Base-by-base conservation (phyloP, 2,888 invertebrate species). In the Ochlodes sylvanus region DNA sequence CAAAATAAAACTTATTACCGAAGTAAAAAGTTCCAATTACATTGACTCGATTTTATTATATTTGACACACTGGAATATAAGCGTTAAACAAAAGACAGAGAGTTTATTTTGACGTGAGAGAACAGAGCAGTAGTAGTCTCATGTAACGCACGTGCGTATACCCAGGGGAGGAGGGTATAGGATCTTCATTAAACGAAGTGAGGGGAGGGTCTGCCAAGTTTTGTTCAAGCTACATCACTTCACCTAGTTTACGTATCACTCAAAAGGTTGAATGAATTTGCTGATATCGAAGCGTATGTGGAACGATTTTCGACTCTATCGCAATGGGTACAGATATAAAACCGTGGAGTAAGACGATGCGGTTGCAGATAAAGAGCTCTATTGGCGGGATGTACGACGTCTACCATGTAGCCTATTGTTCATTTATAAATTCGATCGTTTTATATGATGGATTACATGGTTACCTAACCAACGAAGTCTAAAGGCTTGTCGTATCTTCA, bases 101-200 rank as follows among this genome's bases (percentile, higher is more conserved):
- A 56, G 34, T n/a, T 3, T 42, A 42, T 58, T 42, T 58, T 41
- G 6, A 10, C 41, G n/a, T 21, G 21, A 7, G 7, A 15, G 19
- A 38, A 4, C 44, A 15, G 17, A 47, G 7, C 3, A 17, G 44
- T 47, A 38, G 27, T 41, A 19, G 50, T 12, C 5, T 65, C 58
- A 32, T 58, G 50, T 52, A 65, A 52, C 65, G 65, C 58, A 58
- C 65, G 65, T 64, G 55, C 64, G 66, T 69, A 56, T 69, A 62
- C 58, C 55, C 66, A 63, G 63, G 66, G 65, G 65, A 58, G 66
- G 65, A 58, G 68, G 65, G 60, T 62, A 65, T 41, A 58, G 65
- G 58, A 56, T 57, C 73, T 70, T 73, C 71, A 72, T 73, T 73
- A 73, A 70, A 63, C 68, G 68, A 68, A 71, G 72, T 63, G 71